Evolutionary conservation across 2,113 vertebrate species (phyloP).

Genomic region (Menidia beryllina): DNA sequence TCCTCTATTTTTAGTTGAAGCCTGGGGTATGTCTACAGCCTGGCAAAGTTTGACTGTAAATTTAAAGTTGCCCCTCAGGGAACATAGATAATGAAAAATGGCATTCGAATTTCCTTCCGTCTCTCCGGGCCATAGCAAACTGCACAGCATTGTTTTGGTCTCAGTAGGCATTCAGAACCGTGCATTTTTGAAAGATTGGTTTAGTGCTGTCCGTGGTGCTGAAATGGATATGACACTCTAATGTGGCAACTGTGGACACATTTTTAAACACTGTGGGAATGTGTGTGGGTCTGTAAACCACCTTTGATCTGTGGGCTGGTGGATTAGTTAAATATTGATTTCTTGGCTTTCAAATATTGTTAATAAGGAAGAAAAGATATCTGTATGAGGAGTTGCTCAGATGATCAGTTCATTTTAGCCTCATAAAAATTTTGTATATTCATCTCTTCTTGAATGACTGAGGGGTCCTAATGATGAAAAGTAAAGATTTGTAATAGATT

Average conservation of each 20-base stretch:
- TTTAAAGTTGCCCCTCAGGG: conserved; percentile 18
- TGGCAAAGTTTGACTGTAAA: conserved; percentile 19
- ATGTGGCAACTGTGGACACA: neutral
- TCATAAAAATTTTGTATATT: neutral
- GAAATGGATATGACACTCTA: conserved; percentile 29
- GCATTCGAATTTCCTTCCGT: conserved; percentile 19
- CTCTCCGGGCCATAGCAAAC: neutral
- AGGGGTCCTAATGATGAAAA: neutral
- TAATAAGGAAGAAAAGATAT: conserved; percentile 11
- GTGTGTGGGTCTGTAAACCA: neutral
- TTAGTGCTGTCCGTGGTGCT: conserved; percentile 65
- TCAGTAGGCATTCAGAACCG: neutral
- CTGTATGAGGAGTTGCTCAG: conserved; percentile 7
- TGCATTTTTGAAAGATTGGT: neutral
- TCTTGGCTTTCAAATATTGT: neutral
- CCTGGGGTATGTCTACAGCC: conserved; percentile 13
- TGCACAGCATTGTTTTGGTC: neutral
- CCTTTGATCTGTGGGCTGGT: neutral
- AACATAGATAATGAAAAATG: conserved; percentile 24
- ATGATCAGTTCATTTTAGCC: neutral
- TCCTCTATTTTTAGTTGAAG: conserved; percentile 34
- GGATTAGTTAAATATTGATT: neutral
- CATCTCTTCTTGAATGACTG: neutral
- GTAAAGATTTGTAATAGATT: neutral
- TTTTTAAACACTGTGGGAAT: neutral